Evolutionary conservation across 2,888 invertebrate genomes (phyloP).

Genomic region (Eremobia ochroleuca): DNA sequence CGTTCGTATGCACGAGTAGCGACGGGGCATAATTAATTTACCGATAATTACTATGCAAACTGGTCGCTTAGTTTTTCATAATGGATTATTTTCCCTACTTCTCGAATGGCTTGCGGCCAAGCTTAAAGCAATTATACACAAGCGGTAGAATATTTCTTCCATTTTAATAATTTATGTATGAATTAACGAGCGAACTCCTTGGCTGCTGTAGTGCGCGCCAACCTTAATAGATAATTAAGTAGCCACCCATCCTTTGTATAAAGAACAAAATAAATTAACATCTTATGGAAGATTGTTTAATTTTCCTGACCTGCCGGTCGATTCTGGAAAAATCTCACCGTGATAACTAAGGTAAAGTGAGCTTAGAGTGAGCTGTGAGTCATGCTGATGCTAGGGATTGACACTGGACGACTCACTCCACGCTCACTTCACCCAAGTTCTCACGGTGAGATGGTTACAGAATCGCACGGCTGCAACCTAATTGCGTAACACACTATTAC

Average conservation of each 20-base stretch:
- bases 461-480: too few relatives aligned
- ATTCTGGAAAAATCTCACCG: too few relatives aligned
- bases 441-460: too few relatives aligned
- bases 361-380: too few relatives aligned
- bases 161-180: conserved; percentile 50
- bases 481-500: too few relatives aligned
- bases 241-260: conserved; percentile 75
- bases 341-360: too few relatives aligned
- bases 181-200: conserved; percentile 18
- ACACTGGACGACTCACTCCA: too few relatives aligned
- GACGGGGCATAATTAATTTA: conserved; percentile 28
- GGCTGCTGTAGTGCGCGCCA: conserved; percentile 41
- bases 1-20: not conserved
- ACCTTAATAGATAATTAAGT: conserved; percentile 63
- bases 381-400: too few relatives aligned
- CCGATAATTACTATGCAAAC: conserved; percentile 33
- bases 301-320: not conserved
- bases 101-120: conserved; percentile 49
- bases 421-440: too few relatives aligned
- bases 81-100: conserved; percentile 2
- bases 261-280: conserved; percentile 71
- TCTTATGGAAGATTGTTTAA: conserved; percentile 49
- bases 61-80: conserved; percentile 12
- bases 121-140: conserved; percentile 51
- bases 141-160: conserved; percentile 33